Evolutionary conservation across 1,140 invertebrate genomes (phyloP), one percentile per base, ranked within the genome.

Genomic region (Bicyclus anynana): DNA sequence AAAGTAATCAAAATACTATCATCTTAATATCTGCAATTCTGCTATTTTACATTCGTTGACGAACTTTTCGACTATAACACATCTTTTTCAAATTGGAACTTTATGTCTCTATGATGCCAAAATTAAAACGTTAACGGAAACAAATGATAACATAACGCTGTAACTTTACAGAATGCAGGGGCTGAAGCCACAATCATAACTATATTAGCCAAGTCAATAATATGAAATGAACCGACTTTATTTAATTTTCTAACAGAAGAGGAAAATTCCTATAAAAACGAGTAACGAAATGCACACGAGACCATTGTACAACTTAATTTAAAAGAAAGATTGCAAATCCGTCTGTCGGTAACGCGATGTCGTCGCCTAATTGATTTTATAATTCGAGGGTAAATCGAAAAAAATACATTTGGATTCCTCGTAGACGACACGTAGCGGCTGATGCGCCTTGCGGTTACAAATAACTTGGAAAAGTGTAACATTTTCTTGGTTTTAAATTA

Each of bases 351-450:
- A 50, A 54, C 35, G 47, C 37, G 49, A 57, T 51, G 57, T 57
- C 65, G 63, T 60, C 53, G 59, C 53, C 67, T 80, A 81, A 82
- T 82, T 80, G 80, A 76, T 79, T 84, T 79, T 76, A 72, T 80
- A 77, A 80, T 76, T 75, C 51, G 63, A 72, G 57, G 65, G 54
- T 70, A 72, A 71, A 74, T 69, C 48, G 50, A 75, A 76, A 71
- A 75, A 69, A 72, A 56, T 62, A 63, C 66, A 72, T 72, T 79
- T 67, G 59, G 58, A 77, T 72, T 75, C 71, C 56, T 61, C 63
- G 54, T 66, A 69, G 66, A 50, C 53, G 56, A 68, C 64, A 68
- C 73, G 69, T 65, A 74, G 65, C 62, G 42, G 49, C 48, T 48
- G 59, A 67, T 72, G 68, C 55, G 54, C 54, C 52, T 62, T 72